Base-by-base conservation (phyloP, 2,888 invertebrate genomes). In the Drosophila pegasa region DNA sequence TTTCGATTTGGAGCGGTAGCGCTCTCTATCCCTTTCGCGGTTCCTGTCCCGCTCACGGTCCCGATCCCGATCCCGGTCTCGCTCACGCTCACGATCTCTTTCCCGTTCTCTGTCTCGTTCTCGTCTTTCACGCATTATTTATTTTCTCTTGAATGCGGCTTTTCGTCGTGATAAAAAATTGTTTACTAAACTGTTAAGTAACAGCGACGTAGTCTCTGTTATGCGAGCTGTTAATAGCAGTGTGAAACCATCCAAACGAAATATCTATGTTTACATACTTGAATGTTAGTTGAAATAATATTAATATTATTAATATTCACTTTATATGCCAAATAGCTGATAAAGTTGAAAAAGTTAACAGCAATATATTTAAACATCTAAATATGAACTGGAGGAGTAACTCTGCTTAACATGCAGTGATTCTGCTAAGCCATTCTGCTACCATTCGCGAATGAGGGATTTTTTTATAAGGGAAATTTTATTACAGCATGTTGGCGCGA, bases 1-100 rank as follows among this genome's bases (percentile, higher is more conserved):
- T 18, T 79, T 79, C 0, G 88, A 85, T 52, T 87, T 90, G 10
- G 91, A 90, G 4, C 84, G 88, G 38, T 87, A 79, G 0, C 85
- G 62, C 1, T 89, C 88, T 0, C 84, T 50, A 0, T 89, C 88
- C 4, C 81, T 59, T 1, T 90, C 87, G 0, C 88, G 56, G 0
- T 77, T 71, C 2, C 88, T 51, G 1, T 89, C 80, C 1, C 89
- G 35, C 0, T 86, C 72, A 3, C 74, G 20, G 0, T 80, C 60
- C 1, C 85, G 40, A 6, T 84, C 76, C 0, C 80, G 43, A 0
- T 87, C 77, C 1, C 81, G 29, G 8, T 84, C 80, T 0, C 78
- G 38, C 3, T 84, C 76, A 0, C 80, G 48, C 0, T 87, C 78
- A 1, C 82, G 40, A 10, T 84, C 80, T 0, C 79, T 47, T 0